Conservation (phyloP, 2,888 invertebrate species). For the Ochropleura leucogaster region DNA sequence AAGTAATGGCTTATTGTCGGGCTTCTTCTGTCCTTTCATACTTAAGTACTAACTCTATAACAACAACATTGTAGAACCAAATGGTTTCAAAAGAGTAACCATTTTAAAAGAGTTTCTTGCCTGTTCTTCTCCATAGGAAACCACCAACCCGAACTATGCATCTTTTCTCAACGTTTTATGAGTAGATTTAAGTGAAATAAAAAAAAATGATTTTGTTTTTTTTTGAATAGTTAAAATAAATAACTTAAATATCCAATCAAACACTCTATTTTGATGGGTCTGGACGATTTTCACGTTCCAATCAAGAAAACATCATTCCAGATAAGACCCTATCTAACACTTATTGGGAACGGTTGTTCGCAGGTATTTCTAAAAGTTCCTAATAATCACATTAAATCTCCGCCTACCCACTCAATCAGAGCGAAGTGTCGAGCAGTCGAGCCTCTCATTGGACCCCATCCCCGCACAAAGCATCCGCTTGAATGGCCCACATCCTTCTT, state of each 20-base stretch:
- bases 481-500: constrained; percentile 61
- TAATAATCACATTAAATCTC: constrained; percentile 56
- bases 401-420: constrained; percentile 44
- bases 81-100: no score
- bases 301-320: not conserved
- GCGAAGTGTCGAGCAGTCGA: constrained; percentile 45
- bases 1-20: no score
- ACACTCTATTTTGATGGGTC: not conserved
- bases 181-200: no score
- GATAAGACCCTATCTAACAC: not conserved
- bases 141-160: no score
- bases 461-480: constrained; percentile 52
- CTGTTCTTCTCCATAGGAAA: no score
- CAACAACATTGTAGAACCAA: no score
- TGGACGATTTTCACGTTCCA: not conserved
- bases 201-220: no score
- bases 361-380: constrained; percentile 37
- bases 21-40: no score
- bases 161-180: no score
- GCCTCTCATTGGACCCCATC: constrained; percentile 26
- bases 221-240: no score
- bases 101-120: no score
- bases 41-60: no score
- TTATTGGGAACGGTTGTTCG: constrained; percentile 7
- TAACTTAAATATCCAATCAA: not conserved